These are phyloP conservation scores for Gnatocerus cornutus DNA, from an alignment of 2,888 invertebrate genomes.

Conservation along the genomic window DNA sequence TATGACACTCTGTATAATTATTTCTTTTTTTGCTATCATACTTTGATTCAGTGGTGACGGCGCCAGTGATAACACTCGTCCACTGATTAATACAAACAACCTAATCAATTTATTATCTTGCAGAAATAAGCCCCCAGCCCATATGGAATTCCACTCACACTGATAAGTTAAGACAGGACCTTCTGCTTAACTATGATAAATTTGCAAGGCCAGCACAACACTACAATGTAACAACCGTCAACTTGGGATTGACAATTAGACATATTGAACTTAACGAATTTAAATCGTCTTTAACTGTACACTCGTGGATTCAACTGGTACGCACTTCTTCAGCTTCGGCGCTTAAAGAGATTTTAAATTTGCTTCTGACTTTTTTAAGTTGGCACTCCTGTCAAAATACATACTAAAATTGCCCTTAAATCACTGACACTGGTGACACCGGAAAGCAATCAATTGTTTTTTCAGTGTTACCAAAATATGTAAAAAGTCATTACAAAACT, in stretches of 20 bases:
- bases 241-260: constrained; percentile 74
- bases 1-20: neutral
- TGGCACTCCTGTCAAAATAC: too few species aligned
- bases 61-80: constrained; percentile 7
- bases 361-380: too few species aligned
- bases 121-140: constrained; percentile 67
- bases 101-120: constrained; percentile 38
- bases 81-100: constrained; percentile 7
- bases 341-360: too few species aligned
- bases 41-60: constrained; percentile 5
- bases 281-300: constrained; percentile 75
- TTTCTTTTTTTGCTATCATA: too few species aligned
- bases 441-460: too few species aligned
- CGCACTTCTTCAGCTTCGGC: too few species aligned
- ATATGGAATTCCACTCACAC: constrained; percentile 75
- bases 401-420: too few species aligned
- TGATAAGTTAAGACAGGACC: constrained; percentile 74
- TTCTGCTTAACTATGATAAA: constrained; percentile 75
- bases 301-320: constrained; percentile 73
- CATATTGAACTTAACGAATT: constrained; percentile 81
- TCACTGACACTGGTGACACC: too few species aligned
- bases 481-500: too few species aligned
- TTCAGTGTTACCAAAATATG: too few species aligned
- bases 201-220: constrained; percentile 74
- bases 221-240: constrained; percentile 72